These are phyloP conservation scores for Glaucomys volans DNA, from an alignment of 2,113 vertebrate genomes.

Conservation along the genomic window DNA sequence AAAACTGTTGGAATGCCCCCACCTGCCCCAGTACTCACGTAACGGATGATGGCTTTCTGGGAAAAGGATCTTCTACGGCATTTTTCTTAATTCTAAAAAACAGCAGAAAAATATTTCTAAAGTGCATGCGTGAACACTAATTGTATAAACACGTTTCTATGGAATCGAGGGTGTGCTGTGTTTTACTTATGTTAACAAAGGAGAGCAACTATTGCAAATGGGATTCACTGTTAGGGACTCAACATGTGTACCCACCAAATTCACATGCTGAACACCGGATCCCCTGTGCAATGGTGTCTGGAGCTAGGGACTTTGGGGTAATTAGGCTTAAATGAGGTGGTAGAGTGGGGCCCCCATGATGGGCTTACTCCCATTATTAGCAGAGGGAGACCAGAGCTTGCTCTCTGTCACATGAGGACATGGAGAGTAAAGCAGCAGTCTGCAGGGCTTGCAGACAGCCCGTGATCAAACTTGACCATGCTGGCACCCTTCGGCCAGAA, in stretches of 20 bases:
- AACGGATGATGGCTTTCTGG: conserved; percentile 80
- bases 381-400: background rate
- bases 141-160: background rate
- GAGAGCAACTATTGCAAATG: background rate
- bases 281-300: background rate
- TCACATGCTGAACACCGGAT: background rate
- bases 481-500: background rate
- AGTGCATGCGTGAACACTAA: background rate
- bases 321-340: background rate
- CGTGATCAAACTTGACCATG: background rate
- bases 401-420: background rate
- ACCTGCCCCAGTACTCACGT: conserved; percentile 82
- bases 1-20: background rate
- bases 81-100: conserved; percentile 82
- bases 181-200: background rate
- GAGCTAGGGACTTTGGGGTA: background rate
- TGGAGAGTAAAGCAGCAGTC: background rate
- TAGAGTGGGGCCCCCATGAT: background rate
- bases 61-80: conserved; percentile 73
- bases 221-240: background rate
- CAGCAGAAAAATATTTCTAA: conserved; percentile 56
- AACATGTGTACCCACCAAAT: background rate
- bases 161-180: background rate
- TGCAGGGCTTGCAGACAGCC: background rate
- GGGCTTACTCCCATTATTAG: background rate